Percentiles rank a stretch among this genome's conserved stretches.
Evolutionary conservation across 2,113 vertebrate genomes (phyloP).

Genomic region (Pseudopodoces humilis): DNA sequence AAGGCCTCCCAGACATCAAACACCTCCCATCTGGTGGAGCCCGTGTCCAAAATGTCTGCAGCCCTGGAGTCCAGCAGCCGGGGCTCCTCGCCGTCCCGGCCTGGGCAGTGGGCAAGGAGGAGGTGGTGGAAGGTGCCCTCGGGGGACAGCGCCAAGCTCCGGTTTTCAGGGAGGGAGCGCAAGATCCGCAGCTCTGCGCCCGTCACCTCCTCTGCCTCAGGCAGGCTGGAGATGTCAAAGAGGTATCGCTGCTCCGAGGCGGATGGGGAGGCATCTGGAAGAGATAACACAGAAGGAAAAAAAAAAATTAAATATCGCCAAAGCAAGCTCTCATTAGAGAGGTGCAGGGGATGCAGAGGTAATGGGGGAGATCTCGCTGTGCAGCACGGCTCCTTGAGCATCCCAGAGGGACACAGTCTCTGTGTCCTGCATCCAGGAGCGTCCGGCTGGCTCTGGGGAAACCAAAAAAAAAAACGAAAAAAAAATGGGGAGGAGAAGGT

Average conservation of each 20-base stretch:
- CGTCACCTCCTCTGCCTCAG: constrained; percentile 77
- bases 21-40: constrained; percentile 78
- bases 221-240: constrained; percentile 83
- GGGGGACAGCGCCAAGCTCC: constrained; percentile 28
- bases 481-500: not conserved
- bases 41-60: constrained; percentile 54
- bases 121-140: constrained; percentile 73
- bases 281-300: not conserved
- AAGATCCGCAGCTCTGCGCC: constrained; percentile 81
- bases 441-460: not conserved
- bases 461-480: not conserved
- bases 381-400: not conserved
- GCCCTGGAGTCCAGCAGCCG: constrained; percentile 75
- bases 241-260: constrained; percentile 72
- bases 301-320: not conserved
- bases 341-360: not conserved
- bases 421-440: fast-evolving
- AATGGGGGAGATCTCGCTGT: fast-evolving
- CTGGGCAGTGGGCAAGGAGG: constrained; percentile 75
- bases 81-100: not conserved
- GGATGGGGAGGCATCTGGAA: constrained; percentile 22
- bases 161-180: constrained; percentile 58
- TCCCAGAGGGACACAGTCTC: not conserved
- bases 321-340: not conserved
- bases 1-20: constrained; percentile 81